These are phyloP conservation scores for Myotis findleyi DNA, from an alignment of 2,797 vertebrate genomes.

Conservation along the genomic window DNA sequence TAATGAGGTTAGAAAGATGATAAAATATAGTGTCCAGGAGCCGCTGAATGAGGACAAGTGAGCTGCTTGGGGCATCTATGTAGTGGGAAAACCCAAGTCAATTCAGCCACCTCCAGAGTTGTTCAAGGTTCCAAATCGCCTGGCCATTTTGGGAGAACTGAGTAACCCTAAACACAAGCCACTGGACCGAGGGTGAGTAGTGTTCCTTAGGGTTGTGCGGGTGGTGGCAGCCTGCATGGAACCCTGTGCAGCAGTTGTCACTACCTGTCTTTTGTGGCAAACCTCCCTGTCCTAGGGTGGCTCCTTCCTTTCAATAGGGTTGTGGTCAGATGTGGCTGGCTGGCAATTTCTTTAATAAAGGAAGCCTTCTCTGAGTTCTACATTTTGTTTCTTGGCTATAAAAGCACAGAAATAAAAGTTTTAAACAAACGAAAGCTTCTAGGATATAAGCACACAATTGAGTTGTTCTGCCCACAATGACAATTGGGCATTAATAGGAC, in stretches of 20 bases:
- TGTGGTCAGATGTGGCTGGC: not conserved
- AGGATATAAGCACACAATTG: not conserved
- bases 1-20: not conserved
- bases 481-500: not conserved
- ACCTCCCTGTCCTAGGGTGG: not conserved
- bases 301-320: not conserved
- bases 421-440: conserved; percentile 5
- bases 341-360: conserved; percentile 35
- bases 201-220: not conserved
- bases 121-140: not conserved
- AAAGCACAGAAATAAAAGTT: not conserved
- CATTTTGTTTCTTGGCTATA: not conserved
- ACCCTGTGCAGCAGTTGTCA: not conserved
- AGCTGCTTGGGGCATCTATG: not conserved
- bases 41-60: not conserved
- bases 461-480: not conserved
- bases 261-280: not conserved
- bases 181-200: not conserved
- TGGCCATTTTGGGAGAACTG: not conserved
- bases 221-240: not conserved
- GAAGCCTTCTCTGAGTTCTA: not conserved
- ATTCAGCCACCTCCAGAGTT: not conserved
- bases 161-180: not conserved
- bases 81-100: not conserved
- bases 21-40: not conserved